Evolutionary conservation across 2,113 vertebrate species (phyloP), one percentile per base, ranked within the genome.

Genomic region (Bambusicola thoracicus): DNA sequence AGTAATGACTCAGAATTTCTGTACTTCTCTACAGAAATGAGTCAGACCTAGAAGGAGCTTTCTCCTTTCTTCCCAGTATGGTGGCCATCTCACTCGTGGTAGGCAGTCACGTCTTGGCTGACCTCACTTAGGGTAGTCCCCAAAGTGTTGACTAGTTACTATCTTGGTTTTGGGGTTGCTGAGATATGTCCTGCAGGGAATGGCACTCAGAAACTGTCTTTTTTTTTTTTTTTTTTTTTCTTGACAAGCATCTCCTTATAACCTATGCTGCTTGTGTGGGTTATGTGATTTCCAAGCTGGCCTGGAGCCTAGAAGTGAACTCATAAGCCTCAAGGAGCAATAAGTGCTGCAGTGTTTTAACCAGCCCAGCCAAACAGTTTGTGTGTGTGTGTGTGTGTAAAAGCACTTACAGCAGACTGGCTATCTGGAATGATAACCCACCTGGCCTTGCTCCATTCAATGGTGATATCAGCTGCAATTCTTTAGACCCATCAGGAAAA

Each of bases 231-330:
- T 87, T 83, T 55, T 51, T 86, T 93, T 89, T 77, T 51, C 86
- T 87, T 81, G 81, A 91, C 90, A 75, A 91, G 92, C 3, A 5
- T 94, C 89, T 92, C 63, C 70, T 87, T 74, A 81, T 90, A 96
- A 72, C 87, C 87, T 93, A 16, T 82, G 68, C 62, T 94, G 80
- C 58, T 96, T 66, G 17, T 38, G 63, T 82, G 84, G 81, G 58
- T 93, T 87, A 49, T 82, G 85, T 76, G 94, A 93, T 96, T 96
- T 94, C 79, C 80, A 92, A 75, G 61, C 94, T 97, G 95, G 94
- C 96, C 4, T n/a, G 59, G 29, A 92, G 85, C 91, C 96, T 97
- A 86, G 94, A 93, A 95, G 92, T 93, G 94, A 96, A 92, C 90
- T 95, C 92, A 94, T 76, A 63, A 81, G 67, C 88, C 93, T 96